Conservation (phyloP, 1,140 invertebrate genomes). For the Tetraneura akinire region DNA sequence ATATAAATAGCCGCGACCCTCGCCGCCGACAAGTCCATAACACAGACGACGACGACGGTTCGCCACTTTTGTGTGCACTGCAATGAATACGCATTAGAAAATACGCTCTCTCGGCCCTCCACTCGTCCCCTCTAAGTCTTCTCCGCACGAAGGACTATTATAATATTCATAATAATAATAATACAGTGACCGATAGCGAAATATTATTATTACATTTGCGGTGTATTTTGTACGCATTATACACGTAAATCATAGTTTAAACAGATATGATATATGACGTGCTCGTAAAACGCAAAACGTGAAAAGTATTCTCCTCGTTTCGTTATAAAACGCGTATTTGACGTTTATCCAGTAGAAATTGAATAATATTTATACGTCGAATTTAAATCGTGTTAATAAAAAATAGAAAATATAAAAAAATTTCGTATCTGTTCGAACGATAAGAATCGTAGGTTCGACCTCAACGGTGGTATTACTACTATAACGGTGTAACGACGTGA, state of each 20-base stretch:
- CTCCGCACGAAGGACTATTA: not conserved
- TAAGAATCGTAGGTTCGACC: too few species aligned
- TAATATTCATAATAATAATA: too few species aligned
- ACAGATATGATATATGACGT: too few species aligned
- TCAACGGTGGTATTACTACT: too few species aligned
- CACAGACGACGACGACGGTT: not conserved
- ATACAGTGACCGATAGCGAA: constrained; percentile 27
- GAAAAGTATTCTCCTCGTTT: not conserved
- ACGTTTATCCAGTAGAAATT: too few species aligned
- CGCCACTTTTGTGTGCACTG: constrained; percentile 18
- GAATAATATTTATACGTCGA: too few species aligned
- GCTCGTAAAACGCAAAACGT: not conserved
- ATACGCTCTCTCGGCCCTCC: not conserved
- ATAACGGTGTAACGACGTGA: too few species aligned
- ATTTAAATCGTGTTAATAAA: too few species aligned
- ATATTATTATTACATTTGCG: constrained; percentile 10
- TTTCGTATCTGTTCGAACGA: too few species aligned
- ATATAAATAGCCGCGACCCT: too few species aligned
- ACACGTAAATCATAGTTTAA: constrained; percentile 19
- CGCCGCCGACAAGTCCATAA: not conserved
- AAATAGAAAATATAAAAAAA: too few species aligned
- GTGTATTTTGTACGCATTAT: not conserved
- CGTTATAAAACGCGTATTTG: too few species aligned
- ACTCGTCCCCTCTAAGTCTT: not conserved
- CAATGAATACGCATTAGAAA: constrained; percentile 30